phyloP scores from a whole-genome alignment of 2,888 invertebrate species.

The Lasioglossum marginatum region DNA sequence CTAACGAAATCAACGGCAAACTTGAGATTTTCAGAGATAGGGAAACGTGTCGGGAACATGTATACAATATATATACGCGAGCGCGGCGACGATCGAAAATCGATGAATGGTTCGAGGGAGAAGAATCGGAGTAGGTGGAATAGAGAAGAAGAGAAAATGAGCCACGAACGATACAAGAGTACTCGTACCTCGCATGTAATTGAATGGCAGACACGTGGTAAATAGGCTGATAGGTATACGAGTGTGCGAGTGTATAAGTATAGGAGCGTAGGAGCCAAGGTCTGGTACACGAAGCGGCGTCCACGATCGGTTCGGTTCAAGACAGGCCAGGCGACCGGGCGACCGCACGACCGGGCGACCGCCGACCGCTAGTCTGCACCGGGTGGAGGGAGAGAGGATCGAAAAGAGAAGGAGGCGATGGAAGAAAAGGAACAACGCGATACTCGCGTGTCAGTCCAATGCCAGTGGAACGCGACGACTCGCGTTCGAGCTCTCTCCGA shows the following conservation, averaged over 20 bases:
- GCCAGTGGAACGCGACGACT: conserved; percentile 67
- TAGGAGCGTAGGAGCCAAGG: conserved; percentile 17
- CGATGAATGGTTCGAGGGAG: not conserved
- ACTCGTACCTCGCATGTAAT: not conserved
- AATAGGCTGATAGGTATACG: not conserved
- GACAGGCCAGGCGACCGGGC: not conserved
- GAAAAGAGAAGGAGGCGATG: conserved; percentile 56
- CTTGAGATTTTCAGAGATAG: not conserved
- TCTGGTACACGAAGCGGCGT: conserved; percentile 18
- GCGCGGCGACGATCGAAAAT: not conserved
- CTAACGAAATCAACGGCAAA: not conserved
- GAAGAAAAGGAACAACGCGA: conserved; percentile 53
- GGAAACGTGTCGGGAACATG: not conserved
- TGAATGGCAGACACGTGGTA: not conserved
- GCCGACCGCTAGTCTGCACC: not conserved
- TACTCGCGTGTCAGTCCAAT: conserved; percentile 62
- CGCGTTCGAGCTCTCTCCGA: conserved; percentile 43
- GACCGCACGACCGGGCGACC: not conserved
- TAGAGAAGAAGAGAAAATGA: not conserved
- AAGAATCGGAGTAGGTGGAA: not conserved
- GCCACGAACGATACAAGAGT: not conserved
- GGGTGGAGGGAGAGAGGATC: conserved; percentile 25
- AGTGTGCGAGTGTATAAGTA: not conserved
- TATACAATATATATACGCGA: not conserved
- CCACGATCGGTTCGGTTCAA: conserved; percentile 41